phyloP scores from a whole-genome alignment of 2,888 invertebrate genomes.

The Drymonia ruficornis region DNA sequence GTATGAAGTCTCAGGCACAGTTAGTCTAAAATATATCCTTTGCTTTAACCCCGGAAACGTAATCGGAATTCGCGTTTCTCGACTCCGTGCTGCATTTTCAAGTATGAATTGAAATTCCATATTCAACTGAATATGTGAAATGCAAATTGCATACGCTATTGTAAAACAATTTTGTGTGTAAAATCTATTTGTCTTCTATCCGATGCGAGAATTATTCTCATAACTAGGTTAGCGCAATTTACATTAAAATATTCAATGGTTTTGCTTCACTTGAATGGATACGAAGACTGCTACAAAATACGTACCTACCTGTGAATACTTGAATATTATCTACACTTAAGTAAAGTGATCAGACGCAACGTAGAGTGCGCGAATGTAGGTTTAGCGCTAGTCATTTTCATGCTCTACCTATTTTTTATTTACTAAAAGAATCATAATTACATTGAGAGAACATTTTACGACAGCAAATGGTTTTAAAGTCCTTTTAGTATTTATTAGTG shows the following conservation, averaged over 20 bases:
- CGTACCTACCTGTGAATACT: background rate
- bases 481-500: too few species aligned
- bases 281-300: background rate
- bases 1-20: too few species aligned
- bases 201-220: background rate
- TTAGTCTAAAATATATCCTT: slow-evolving; percentile 13
- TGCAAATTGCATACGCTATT: slow-evolving; percentile 30
- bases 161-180: slow-evolving; percentile 24
- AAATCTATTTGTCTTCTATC: slow-evolving; percentile 16
- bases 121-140: slow-evolving; percentile 20
- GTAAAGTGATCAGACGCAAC: too few species aligned
- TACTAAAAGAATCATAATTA: too few species aligned
- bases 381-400: too few species aligned
- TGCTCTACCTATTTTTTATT: too few species aligned
- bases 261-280: background rate
- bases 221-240: background rate
- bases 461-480: too few species aligned
- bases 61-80: slow-evolving; percentile 8
- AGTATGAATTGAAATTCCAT: slow-evolving; percentile 27
- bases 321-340: too few species aligned
- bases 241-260: background rate
- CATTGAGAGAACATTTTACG: too few species aligned
- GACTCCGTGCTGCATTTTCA: slow-evolving; percentile 18
- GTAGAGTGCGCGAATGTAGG: too few species aligned
- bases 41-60: slow-evolving; percentile 19